Percentiles rank a stretch among this genome's conserved stretches.
Conservation (phyloP, 2,113 vertebrate genomes). For the Hystrix brachyura region DNA sequence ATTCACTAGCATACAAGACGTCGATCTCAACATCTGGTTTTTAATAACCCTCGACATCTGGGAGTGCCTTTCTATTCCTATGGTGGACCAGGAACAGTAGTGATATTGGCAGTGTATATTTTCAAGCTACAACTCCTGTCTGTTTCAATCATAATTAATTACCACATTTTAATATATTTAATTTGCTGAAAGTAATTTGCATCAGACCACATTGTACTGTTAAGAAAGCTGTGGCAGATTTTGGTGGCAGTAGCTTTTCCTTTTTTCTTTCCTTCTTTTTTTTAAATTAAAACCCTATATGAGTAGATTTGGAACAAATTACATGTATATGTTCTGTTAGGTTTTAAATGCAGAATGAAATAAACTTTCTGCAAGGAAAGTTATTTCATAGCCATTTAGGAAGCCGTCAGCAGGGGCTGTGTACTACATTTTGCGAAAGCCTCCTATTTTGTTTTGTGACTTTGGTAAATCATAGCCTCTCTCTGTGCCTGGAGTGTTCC, state of each 20-base stretch:
- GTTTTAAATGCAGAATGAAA: constrained; percentile 75
- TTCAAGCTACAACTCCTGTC: constrained; percentile 88
- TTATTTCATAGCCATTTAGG: constrained; percentile 34
- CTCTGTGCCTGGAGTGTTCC: constrained; percentile 54
- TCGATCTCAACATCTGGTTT: constrained; percentile 91
- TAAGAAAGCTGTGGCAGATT: constrained; percentile 65
- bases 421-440: constrained; percentile 33
- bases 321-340: constrained; percentile 26
- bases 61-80: constrained; percentile 87
- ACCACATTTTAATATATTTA: constrained; percentile 85
- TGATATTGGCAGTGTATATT: constrained; percentile 88
- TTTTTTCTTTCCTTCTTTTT: neutral
- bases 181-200: constrained; percentile 84
- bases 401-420: neutral
- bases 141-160: constrained; percentile 90
- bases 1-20: constrained; percentile 87
- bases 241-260: constrained; percentile 55
- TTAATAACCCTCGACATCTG: constrained; percentile 91
- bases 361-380: constrained; percentile 49
- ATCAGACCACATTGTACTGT: constrained; percentile 65
- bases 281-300: constrained; percentile 56
- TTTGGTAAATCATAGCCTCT: constrained; percentile 39
- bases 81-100: constrained; percentile 85
- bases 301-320: constrained; percentile 65
- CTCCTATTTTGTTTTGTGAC: constrained; percentile 24